Conservation (phyloP, 2,113 vertebrate genomes). For the Prietella phreatophila region DNA sequence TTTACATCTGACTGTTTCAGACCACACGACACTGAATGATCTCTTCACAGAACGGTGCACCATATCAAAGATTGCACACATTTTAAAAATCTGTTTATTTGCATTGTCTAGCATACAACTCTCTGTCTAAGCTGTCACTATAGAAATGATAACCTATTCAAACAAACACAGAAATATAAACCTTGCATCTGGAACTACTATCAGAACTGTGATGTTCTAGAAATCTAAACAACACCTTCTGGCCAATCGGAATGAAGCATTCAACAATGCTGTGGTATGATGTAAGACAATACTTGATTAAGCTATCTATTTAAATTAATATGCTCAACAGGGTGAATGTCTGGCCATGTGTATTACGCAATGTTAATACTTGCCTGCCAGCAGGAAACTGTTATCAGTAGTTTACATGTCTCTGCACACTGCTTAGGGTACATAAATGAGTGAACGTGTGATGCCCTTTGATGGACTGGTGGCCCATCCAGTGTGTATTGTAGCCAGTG, state of each 20-base stretch:
- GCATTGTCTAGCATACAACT: too few relatives aligned
- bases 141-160: background rate
- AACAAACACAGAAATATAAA: background rate
- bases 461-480: background rate
- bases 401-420: background rate
- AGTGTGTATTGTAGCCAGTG: background rate
- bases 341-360: background rate
- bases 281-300: background rate
- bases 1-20: too few relatives aligned
- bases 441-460: background rate
- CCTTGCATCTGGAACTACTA: background rate
- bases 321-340: background rate
- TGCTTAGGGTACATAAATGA: background rate
- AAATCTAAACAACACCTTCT: too few relatives aligned
- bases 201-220: too few relatives aligned
- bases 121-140: background rate
- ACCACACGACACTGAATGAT: too few relatives aligned
- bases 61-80: too few relatives aligned
- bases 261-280: background rate
- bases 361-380: background rate
- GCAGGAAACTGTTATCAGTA: background rate
- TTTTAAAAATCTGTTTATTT: too few relatives aligned
- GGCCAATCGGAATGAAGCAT: background rate
- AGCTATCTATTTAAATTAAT: background rate
- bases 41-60: too few relatives aligned